phyloP scores from a whole-genome alignment of 2,888 invertebrate genomes.

The Amiota minor region DNA sequence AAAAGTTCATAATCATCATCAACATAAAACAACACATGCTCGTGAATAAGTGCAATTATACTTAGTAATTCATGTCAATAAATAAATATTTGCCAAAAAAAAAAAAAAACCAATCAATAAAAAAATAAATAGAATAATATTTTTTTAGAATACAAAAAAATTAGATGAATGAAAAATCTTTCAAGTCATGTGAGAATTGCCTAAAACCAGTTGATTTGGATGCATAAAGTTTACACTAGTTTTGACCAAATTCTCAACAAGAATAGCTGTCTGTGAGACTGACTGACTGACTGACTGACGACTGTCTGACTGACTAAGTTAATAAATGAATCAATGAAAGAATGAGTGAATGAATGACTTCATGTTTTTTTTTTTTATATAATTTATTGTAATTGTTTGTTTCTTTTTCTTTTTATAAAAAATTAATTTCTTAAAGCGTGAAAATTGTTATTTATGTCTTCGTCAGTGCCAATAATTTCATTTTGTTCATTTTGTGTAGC shows the following conservation, averaged over 20 bases:
- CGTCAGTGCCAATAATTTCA: too few relatives aligned
- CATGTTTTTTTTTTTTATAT: too few relatives aligned
- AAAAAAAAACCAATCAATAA: constrained; percentile 11
- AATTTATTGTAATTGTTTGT: too few relatives aligned
- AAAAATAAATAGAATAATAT: constrained; percentile 24
- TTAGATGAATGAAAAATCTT: neutral
- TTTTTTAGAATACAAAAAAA: neutral
- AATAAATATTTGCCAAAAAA: constrained; percentile 30
- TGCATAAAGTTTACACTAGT: constrained; percentile 44
- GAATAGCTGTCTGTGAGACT: constrained; percentile 3
- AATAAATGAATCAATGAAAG: too few relatives aligned
- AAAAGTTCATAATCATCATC: too few relatives aligned
- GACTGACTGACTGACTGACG: neutral
- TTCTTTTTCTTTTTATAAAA: too few relatives aligned
- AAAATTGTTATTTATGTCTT: constrained; percentile 7
- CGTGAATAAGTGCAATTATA: constrained; percentile 40
- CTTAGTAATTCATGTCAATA: constrained; percentile 51
- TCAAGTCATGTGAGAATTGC: neutral
- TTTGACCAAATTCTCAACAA: constrained; percentile 39
- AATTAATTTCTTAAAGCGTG: neutral
- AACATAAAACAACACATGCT: neutral
- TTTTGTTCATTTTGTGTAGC: too few relatives aligned
- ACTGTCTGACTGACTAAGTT: neutral
- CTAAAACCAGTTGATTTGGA: constrained; percentile 50
- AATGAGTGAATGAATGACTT: too few relatives aligned